Conservation (phyloP, 1,140 invertebrate genomes). For the Drosophila sechellia region DNA sequence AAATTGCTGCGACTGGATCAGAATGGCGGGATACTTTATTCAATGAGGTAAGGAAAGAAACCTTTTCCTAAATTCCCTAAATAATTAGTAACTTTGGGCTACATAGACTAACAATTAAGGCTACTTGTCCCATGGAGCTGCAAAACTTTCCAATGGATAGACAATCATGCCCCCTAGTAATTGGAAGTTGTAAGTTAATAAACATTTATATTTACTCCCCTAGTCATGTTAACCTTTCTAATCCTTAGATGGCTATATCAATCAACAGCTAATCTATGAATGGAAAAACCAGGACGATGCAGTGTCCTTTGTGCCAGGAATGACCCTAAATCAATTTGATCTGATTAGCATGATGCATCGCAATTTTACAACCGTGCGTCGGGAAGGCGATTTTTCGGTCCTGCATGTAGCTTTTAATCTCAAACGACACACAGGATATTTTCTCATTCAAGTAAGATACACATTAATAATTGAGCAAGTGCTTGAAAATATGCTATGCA, state of each 20-base stretch:
- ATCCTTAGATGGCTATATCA: slow-evolving; percentile 94
- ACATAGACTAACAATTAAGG: slow-evolving; percentile 96
- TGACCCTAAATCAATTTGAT: slow-evolving; percentile 96
- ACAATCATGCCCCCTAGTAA: slow-evolving; percentile 95
- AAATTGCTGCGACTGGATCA: slow-evolving; percentile 94
- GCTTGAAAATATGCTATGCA: background rate
- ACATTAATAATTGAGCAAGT: too few species aligned
- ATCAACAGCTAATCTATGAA: slow-evolving; percentile 93
- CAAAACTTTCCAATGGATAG: slow-evolving; percentile 98
- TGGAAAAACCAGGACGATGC: slow-evolving; percentile 93
- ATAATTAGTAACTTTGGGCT: background rate
- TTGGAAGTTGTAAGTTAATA: slow-evolving; percentile 95
- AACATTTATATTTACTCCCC: background rate
- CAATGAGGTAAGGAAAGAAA: slow-evolving; percentile 91
- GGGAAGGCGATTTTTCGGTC: slow-evolving; percentile 94
- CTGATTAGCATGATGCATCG: slow-evolving; percentile 93
- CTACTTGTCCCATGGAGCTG: slow-evolving; percentile 98
- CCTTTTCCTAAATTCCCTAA: background rate
- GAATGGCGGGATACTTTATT: slow-evolving; percentile 96
- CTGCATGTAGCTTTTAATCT: slow-evolving; percentile 97
- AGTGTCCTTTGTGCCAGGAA: slow-evolving; percentile 94
- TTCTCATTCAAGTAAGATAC: slow-evolving; percentile 92
- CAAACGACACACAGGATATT: slow-evolving; percentile 95
- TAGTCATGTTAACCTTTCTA: background rate
- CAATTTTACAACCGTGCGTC: slow-evolving; percentile 90